phyloP scores from a whole-genome alignment of 2,797 vertebrate genomes.

The Clarias platycephalus region DNA sequence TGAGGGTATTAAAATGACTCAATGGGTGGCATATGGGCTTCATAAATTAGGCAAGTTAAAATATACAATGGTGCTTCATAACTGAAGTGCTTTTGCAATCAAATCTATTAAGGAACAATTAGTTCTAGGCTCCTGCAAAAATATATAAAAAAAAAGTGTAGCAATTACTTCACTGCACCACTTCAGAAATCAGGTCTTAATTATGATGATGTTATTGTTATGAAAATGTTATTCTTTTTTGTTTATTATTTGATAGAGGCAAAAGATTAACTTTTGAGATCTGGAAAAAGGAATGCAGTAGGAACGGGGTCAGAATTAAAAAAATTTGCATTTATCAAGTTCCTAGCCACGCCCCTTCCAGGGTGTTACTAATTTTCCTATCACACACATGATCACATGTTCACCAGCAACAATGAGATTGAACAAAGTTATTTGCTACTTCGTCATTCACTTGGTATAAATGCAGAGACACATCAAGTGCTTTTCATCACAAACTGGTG shows the following conservation, averaged over 20 bases:
- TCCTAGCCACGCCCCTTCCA: too few relatives aligned
- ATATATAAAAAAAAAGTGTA: background rate
- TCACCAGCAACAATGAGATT: too few relatives aligned
- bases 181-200: background rate
- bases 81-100: background rate
- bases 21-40: conserved; percentile 9
- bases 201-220: too few relatives aligned
- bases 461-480: too few relatives aligned
- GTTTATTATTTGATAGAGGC: background rate
- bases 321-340: too few relatives aligned
- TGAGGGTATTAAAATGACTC: background rate
- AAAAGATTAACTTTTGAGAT: background rate
- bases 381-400: too few relatives aligned
- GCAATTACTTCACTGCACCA: background rate
- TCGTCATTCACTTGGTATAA: too few relatives aligned
- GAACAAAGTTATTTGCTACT: too few relatives aligned
- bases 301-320: too few relatives aligned
- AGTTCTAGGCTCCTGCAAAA: background rate
- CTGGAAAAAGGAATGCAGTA: background rate
- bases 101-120: background rate
- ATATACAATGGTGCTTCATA: background rate
- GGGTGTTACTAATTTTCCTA: too few relatives aligned
- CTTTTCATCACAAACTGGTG: too few relatives aligned
- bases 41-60: conserved; percentile 6
- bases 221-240: background rate